phyloP scores from a whole-genome alignment of 2,888 invertebrate species.

The Lydus trimaculatus region DNA sequence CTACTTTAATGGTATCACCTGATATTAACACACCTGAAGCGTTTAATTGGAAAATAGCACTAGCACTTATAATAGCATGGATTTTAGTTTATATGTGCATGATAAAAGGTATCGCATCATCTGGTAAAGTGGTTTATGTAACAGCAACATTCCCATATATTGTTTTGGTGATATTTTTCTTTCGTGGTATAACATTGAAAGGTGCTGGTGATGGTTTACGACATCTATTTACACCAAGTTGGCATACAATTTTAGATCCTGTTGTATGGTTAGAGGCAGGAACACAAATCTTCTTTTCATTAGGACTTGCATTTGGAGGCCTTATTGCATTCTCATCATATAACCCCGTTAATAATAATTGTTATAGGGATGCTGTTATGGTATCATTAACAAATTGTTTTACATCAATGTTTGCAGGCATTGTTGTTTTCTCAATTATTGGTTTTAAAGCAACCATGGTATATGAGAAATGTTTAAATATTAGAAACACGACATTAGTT shows the following conservation, averaged over 20 bases:
- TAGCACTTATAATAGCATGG: conserved; percentile 90
- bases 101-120: conserved; percentile 97
- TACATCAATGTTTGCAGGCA: conserved; percentile 96
- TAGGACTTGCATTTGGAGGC: conserved; percentile 95
- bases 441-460: conserved; percentile 90
- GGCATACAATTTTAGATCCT: conserved; percentile 90
- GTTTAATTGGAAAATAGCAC: conserved; percentile 92
- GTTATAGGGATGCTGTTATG: conserved; percentile 91
- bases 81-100: conserved; percentile 94
- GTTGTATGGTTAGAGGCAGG: conserved; percentile 98
- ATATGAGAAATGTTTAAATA: conserved; percentile 76
- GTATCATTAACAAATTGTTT: conserved; percentile 93
- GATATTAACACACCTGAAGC: conserved; percentile 85
- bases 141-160: conserved; percentile 97
- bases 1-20: conserved; percentile 88
- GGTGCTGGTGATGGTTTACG: conserved; percentile 80
- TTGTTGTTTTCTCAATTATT: conserved; percentile 95
- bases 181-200: conserved; percentile 88
- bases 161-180: conserved; percentile 94
- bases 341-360: conserved; percentile 96
- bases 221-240: conserved; percentile 91
- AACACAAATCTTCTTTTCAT: conserved; percentile 96
- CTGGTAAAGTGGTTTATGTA: conserved; percentile 95
- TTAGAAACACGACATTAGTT: conserved; percentile 68
- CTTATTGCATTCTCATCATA: conserved; percentile 96